Evolutionary conservation across 2,888 invertebrate genomes (phyloP), one percentile per base, ranked within the genome.

Genomic region (Lasioglossum zephyrum): DNA sequence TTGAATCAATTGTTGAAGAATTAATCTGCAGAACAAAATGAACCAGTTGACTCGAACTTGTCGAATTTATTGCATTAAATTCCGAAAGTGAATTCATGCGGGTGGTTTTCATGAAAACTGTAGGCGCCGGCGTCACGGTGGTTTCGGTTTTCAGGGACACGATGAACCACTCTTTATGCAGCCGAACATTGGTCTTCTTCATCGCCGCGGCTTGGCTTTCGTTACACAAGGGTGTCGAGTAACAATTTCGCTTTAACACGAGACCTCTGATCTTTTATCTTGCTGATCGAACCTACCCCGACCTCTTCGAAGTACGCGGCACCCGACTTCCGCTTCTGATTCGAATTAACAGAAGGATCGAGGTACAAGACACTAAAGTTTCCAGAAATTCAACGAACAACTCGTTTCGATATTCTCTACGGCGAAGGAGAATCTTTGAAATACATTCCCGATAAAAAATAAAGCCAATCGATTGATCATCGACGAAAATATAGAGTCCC

Each of bases 201-300:
- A 80, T 79, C 70, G 74, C 39, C 73, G 90, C 93, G 93, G 92
- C 86, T 73, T 77, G 91, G 81, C 84, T 92, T 88, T 84, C 86
- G 87, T 93, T 93, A 90, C 93, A 93, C 93, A 93, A 90, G 92
- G 91, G 92, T 93, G 91, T 94, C 93, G 89, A 91, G 91, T 94
- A 92, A 92, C 93, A 75, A 82, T 76, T 80, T 76, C 85, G 73
- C 57, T 57, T 79, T 76, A 82, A 87, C 74, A n/a, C 79, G 41
- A 74, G 72, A 36, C 57, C 44, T 22, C 69, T 63, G 47, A 77
- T 79, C 78, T 77, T 77, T 74, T 69, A 41, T 57, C 53, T 77
- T n/a, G 18, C 70, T 39, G 44, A 16, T 69, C 49, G 18, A 73
- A 47, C 73, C 44, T 73, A n/a, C 69, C 53, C 5, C 31, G n/a